Base-by-base conservation (phyloP, 2,888 invertebrate genomes). In the Andrena chrysosceles region DNA sequence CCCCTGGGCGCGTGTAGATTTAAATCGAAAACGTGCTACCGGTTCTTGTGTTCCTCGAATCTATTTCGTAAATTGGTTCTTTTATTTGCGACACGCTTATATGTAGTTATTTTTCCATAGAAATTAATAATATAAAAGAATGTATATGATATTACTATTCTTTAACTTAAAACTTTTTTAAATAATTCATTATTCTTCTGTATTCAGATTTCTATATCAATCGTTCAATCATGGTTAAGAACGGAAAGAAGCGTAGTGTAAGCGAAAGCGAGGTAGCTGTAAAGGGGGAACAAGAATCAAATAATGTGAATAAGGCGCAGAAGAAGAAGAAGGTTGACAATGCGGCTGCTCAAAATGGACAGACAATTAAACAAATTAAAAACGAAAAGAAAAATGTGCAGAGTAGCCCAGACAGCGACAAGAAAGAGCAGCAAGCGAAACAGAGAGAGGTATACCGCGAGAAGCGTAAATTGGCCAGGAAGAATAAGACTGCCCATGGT, bases 161-260 rank as follows among this genome's bases (percentile, higher is more conserved):
- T 42, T 42, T 42, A 42, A 42, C 16, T 13, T 42, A 16, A 42
- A 42, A 42, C 42, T 48, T 8, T 69, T n/a, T 33, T 33, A 23
- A 20, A 23, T 29, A 52, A 52, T 64, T 60, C n/a, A 7, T 7
- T 52, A 66, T 42, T 60, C 42, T 8, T 23, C 20, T 10, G 20
- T 1, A 10, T 48, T 29, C 2, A 20, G 20, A n/a, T 35, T n/a
- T 59, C 20, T 54, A 33, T 59, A 68, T 52, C 59, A 2, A 52
- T 2, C 2, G 29, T 54, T 13, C 10, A 79, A 79, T 60, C 66
- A 85, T 85, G 79, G 66, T 31, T 26, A 86, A 82, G 31, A 89
- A 85, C 54, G 67, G 31, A 0, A 89, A 85, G 20, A 89, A 89
- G 3, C 86, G 88, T 13, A 8, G 75, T 0, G 7, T 33, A 16